Conservation (phyloP, 2,888 invertebrate genomes). For the Apotomis betuletana region DNA sequence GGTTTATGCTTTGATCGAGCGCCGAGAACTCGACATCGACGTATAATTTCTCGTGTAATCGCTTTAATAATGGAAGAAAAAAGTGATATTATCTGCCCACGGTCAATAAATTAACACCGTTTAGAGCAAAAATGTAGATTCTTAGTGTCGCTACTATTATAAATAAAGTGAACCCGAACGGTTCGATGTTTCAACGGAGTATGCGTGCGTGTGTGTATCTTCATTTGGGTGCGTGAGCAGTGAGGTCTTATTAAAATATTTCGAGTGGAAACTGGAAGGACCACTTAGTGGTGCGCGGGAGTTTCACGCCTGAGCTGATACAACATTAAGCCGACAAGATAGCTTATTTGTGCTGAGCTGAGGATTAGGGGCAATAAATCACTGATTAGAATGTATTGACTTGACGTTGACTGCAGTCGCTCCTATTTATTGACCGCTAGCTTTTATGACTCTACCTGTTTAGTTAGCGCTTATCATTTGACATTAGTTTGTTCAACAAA, state of each 20-base stretch:
- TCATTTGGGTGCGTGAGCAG: constrained; percentile 83
- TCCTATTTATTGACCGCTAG: constrained; percentile 73
- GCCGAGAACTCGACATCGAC: constrained; percentile 73
- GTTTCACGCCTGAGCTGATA: constrained; percentile 83
- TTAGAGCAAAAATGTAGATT: constrained; percentile 83
- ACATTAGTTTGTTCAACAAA: constrained; percentile 67
- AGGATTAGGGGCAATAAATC: constrained; percentile 83
- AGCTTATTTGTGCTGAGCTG: constrained; percentile 83
- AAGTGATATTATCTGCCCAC: constrained; percentile 84
- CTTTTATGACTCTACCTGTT: constrained; percentile 72
- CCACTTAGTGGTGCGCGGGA: constrained; percentile 83
- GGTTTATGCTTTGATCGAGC: constrained; percentile 55
- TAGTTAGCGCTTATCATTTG: constrained; percentile 67
- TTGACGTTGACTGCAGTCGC: constrained; percentile 74
- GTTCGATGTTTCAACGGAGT: constrained; percentile 66
- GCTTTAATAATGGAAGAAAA: constrained; percentile 82
- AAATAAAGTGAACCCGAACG: constrained; percentile 74
- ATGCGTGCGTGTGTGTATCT: constrained; percentile 74
- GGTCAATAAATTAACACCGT: constrained; percentile 84
- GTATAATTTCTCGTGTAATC: constrained; percentile 84
- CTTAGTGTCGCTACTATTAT: constrained; percentile 82
- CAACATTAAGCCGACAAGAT: constrained; percentile 84
- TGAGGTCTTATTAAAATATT: constrained; percentile 84
- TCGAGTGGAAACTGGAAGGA: constrained; percentile 84
- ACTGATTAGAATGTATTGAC: constrained; percentile 84